Evolutionary conservation across 2,888 invertebrate genomes (phyloP).

Genomic region (Eilema sororculum): DNA sequence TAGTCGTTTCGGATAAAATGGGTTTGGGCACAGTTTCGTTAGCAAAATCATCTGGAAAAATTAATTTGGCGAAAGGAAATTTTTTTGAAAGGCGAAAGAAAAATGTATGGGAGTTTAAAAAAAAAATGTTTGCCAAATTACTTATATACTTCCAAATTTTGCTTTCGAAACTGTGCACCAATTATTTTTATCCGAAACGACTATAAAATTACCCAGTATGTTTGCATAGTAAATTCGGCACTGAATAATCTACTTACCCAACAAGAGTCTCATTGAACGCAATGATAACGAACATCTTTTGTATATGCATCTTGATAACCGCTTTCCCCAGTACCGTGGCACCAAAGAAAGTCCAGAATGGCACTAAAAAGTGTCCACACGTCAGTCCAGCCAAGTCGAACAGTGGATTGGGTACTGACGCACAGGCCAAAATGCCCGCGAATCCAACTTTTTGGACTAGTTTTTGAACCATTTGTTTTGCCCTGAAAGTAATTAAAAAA

Average conservation of each 20-base stretch:
- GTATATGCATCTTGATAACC: constrained; percentile 98
- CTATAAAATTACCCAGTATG: too few relatives aligned
- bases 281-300: constrained; percentile 98
- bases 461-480: constrained; percentile 94
- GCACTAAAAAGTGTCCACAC: constrained; percentile 99
- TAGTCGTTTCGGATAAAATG: too few relatives aligned
- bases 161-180: too few relatives aligned
- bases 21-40: too few relatives aligned
- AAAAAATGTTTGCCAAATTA: too few relatives aligned
- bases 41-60: too few relatives aligned
- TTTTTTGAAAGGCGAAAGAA: too few relatives aligned
- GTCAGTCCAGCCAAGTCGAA: constrained; percentile 99
- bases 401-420: constrained; percentile 99
- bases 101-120: too few relatives aligned
- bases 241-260: constrained; percentile 84
- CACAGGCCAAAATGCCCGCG: constrained; percentile 97
- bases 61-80: too few relatives aligned
- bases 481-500: constrained; percentile 71
- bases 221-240: too few relatives aligned
- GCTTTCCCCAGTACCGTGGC: constrained; percentile 99
- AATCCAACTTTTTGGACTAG: constrained; percentile 98
- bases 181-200: too few relatives aligned
- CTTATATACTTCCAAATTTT: too few relatives aligned
- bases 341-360: constrained; percentile 99
- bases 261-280: constrained; percentile 98